These are phyloP conservation scores for Perizoma affinitatum DNA, from an alignment of 2,888 invertebrate genomes.

Conservation along the genomic window DNA sequence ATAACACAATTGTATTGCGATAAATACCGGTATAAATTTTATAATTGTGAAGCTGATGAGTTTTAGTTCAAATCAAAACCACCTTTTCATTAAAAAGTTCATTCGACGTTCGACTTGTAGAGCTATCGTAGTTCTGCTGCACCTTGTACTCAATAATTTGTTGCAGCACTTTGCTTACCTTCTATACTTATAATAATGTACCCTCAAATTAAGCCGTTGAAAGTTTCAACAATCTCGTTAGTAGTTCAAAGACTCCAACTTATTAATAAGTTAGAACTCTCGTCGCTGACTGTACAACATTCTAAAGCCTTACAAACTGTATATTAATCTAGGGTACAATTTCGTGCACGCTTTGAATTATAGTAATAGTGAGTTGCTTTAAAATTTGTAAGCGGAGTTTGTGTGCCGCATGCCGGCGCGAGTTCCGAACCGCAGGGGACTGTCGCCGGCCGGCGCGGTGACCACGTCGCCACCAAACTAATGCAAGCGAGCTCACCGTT, in stretches of 20 bases:
- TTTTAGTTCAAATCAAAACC: too few relatives aligned
- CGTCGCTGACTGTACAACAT: constrained; percentile 8
- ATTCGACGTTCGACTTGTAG: too few relatives aligned
- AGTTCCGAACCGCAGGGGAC: constrained; percentile 50
- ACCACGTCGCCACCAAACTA: not conserved
- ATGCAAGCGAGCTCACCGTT: too few relatives aligned
- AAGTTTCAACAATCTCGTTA: not conserved
- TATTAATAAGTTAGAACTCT: not conserved
- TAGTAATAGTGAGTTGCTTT: constrained; percentile 30
- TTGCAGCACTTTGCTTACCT: too few relatives aligned
- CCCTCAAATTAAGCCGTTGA: too few relatives aligned
- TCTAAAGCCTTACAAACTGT: constrained; percentile 8
- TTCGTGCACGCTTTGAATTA: constrained; percentile 28
- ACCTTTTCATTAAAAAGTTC: too few relatives aligned
- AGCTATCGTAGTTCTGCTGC: too few relatives aligned
- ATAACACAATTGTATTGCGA: too few relatives aligned
- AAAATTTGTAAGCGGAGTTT: constrained; percentile 38
- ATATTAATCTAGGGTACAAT: constrained; percentile 7
- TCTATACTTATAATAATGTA: not conserved
- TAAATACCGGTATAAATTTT: too few relatives aligned
- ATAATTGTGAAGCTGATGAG: too few relatives aligned
- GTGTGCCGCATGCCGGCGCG: constrained; percentile 43
- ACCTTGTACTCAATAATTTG: too few relatives aligned
- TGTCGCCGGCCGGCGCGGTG: constrained; percentile 29
- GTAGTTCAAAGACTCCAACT: not conserved